Evolutionary conservation across 2,113 vertebrate species (phyloP), one percentile per base, ranked within the genome.

Genomic region (Pomatostomus ruficeps): DNA sequence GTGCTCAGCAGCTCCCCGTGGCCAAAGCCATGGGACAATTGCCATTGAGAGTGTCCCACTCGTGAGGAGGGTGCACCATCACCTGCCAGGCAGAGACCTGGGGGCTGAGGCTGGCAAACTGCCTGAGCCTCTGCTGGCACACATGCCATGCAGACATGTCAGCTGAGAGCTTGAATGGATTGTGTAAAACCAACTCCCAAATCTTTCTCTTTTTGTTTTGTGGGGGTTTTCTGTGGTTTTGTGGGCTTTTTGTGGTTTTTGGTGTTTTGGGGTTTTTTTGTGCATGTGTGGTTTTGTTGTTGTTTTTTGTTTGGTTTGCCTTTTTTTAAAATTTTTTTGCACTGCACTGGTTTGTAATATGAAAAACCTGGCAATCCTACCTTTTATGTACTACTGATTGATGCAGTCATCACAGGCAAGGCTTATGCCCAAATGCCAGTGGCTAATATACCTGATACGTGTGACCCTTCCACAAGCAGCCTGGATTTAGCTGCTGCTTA

Each of bases 121-220:
- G 35, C 21, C 24, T 1, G 3, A 86, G 23, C 14, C 40, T 55
- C 29, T 26, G 10, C 45, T 80, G n/a, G 36, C 17, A 66, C 35
- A 49, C 12, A 9, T 2, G 2, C 0, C 1, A 28, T 10, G 31
- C 16, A 38, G 35, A 38, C 16, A 8, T 3, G 7, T 0, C 0
- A 19, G 52, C 35, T 7, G 10, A 78, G 20, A 63, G 9, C 12
- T 46, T 17, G 25, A 36, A 58, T 18, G 7, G 13, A 28, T 12
- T 42, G 11, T 6, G 63, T 15, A 3, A 71, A 62, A 55, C 31
- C 42, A 71, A 29, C 26, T 14, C 10, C 9, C 0, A 0, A 25
- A 21, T 18, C 0, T n/a, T 54, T n/a, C 1, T 0, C 6, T 15
- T 51, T 33, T 15, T 20, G 33, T 12, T 33, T 4, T 38, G n/a